A percentile compares a stretch with the other conserved stretches of the same genome.
Evolutionary conservation across 1,140 invertebrate species (phyloP).

Genomic region (Papilio glaucus): DNA sequence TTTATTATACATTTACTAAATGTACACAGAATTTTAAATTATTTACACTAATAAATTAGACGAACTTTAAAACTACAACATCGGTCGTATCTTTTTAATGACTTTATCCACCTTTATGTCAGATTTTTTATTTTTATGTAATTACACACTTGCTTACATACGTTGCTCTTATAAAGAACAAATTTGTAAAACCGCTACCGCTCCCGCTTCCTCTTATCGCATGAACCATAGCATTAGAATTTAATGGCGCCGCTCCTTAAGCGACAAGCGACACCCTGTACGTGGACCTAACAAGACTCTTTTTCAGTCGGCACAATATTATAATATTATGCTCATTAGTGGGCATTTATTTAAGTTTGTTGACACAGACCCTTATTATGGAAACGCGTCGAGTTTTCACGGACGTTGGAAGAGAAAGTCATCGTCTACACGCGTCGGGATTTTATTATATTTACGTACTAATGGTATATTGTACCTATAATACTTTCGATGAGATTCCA

Average conservation of each 20-base stretch:
- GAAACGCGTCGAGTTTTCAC: conserved; percentile 39
- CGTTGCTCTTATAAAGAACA: no score
- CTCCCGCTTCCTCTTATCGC: conserved; percentile 45
- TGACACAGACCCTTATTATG: conserved; percentile 59
- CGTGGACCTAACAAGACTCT: conserved; percentile 76
- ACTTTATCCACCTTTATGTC: not conserved
- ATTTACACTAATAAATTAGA: no score
- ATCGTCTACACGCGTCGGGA: not conserved
- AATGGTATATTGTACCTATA: no score
- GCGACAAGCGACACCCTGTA: conserved; percentile 63
- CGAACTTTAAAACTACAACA: no score
- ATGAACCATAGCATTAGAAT: conserved; percentile 71
- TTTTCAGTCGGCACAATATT: conserved; percentile 73
- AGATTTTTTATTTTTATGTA: no score
- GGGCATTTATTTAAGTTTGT: conserved; percentile 69
- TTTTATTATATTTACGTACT: not conserved
- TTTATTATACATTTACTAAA: no score
- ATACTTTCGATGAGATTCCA: no score
- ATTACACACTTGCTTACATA: no score
- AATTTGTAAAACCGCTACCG: not conserved
- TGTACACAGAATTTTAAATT: no score
- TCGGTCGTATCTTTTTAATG: not conserved
- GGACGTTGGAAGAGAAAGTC: conserved; percentile 29
- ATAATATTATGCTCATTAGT: conserved; percentile 82
- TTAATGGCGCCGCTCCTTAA: conserved; percentile 78